Base-by-base conservation (phyloP, 2,888 invertebrate genomes). In the Trachelus troglodyta region DNA sequence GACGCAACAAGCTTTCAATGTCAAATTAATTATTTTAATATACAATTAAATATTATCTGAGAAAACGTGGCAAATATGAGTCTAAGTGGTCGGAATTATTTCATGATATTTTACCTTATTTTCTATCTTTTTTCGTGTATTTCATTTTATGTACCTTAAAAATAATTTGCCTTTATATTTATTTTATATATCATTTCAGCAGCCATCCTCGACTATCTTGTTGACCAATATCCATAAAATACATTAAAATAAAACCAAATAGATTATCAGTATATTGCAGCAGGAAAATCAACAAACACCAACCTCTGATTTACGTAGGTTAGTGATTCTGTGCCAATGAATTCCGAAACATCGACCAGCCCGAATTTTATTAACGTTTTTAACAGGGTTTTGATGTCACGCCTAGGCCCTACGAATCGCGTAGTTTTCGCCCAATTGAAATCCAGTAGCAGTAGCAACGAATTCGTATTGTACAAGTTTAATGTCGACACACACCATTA, bases 361-460 rank as follows among this genome's bases (percentile, higher is more conserved):
- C 9, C 23, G 40, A 56, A 56, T 23, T 56, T 56, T 56, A 23
- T 56, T 56, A 56, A 56, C 40, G 81, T 31, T 69, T 23, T 74
- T 11, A 12, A 23, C 40, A 6, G 40, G 40, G 40, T 23, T 56
- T 56, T 56, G 23, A 2, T 23, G 40, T 56, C 23, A 56, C 40
- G 40, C 23, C 23, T 56, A 56, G 15, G 23, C 40, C 40, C 40
- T 56, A 56, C 23, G 40, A 56, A 56, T 56, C 23, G 40, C 23
- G 23, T 56, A 23, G 40, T 23, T 56, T 56, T 23, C 40, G 40
- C 40, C 40, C 40, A 56, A 56, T 56, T 56, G 23, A 56, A 56
- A 56, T 56, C 40, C 40, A 56, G 40, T 23, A 56, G 40, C 23
- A 56, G 40, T 56, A 56, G 40, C 40, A 56, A 56, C 40, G 23